Evolutionary conservation across 2,113 vertebrate species (phyloP), one percentile per base, ranked within the genome.

Genomic region (Nothocercus julius): DNA sequence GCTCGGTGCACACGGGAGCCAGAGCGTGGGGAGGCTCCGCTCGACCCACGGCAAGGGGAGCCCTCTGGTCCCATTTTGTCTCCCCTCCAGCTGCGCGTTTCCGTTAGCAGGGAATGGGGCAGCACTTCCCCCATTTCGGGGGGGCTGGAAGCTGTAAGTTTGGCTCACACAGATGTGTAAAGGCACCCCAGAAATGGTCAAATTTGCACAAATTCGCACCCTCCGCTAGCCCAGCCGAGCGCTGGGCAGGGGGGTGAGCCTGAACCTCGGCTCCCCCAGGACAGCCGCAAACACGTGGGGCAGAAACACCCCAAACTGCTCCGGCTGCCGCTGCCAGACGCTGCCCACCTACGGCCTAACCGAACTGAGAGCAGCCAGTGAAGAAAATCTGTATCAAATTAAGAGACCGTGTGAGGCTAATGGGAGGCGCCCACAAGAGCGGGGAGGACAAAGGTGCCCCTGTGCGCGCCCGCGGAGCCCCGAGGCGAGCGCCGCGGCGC

Each of bases 351-450:
- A 58, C 1, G 19, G 78, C 89, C 94, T 94, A 97, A 96, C 88
- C 91, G 95, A 91, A 87, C 90, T 93, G 91, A 94, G 92, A 77
- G 86, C 90, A 95, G 85, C 76, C 93, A 63, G 13, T 77, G 81
- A 96, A 96, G 94, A 93, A 94, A 96, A 94, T 92, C 94, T 96
- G 93, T 95, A 90, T 95, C 95, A 94, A 93, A 96, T 96, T 94
- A 96, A 90, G 85, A 96, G 93, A 96, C 85, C 91, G 86, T 92
- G 90, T 95, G 88, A 94, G 79, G 86, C 74, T 95, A 90, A 94
- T 87, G 77, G 90, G 86, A 91, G 74, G 40, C 87, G 81, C 88
- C 92, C 24, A 25, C 86, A 94, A 90, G 73, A 2, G 67, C 88
- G 72, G 66, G 44, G 44, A 80, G 63, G 90, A 95, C 94, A 96